A percentile compares a stretch with the other conserved stretches of the same genome.
phyloP scores from a whole-genome alignment of 2,888 invertebrate genomes.

The Sphecodes monilicornis region DNA sequence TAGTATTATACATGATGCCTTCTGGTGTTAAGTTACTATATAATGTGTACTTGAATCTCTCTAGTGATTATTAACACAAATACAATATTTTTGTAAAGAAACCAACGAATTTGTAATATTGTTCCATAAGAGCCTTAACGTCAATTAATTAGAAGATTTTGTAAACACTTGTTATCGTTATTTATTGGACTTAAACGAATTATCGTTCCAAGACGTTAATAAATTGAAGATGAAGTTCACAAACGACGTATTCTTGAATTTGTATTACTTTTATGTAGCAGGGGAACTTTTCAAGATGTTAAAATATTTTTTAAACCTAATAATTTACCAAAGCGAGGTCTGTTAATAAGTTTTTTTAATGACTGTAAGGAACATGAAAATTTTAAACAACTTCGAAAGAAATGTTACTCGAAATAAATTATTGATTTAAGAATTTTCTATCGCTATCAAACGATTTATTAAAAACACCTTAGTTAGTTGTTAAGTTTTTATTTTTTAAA shows the following conservation, averaged over 20 bases:
- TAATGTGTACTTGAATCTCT: not conserved
- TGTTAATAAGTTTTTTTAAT: too few species aligned
- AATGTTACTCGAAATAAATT: not conserved
- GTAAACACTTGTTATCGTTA: slow-evolving; percentile 5
- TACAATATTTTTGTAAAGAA: slow-evolving; percentile 36
- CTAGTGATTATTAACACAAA: slow-evolving; percentile 25
- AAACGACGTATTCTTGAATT: not conserved
- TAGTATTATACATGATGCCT: slow-evolving; percentile 44
- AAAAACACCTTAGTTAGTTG: not conserved
- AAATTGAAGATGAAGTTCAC: slow-evolving; percentile 2
- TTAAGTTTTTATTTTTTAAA: not conserved
- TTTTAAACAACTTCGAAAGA: not conserved
- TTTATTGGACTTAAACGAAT: slow-evolving; percentile 6
- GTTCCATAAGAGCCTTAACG: not conserved
- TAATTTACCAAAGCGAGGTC: too few species aligned
- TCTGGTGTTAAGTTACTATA: slow-evolving; percentile 3
- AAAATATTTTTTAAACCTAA: not conserved
- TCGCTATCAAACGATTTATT: not conserved
- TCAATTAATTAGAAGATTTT: not conserved
- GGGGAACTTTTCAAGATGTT: not conserved
- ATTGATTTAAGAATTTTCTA: not conserved
- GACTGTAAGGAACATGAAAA: too few species aligned
- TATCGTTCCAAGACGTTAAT: slow-evolving; percentile 11
- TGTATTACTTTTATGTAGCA: not conserved
- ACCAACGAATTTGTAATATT: not conserved